Evolutionary conservation across 2,888 invertebrate species (phyloP).

Genomic region (Linnaemya tessellans): DNA sequence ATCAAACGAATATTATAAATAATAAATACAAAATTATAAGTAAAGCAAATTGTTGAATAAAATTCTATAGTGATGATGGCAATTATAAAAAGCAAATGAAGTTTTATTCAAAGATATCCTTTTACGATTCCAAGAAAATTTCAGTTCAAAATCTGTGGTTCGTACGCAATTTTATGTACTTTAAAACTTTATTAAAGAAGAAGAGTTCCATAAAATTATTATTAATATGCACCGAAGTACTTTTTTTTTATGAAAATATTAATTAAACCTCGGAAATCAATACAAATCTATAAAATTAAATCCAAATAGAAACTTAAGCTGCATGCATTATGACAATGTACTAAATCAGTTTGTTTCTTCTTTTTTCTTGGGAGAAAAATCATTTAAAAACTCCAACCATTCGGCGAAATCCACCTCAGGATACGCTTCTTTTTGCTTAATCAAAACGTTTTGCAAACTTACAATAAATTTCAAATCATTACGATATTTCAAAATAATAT

Average conservation of each 20-base stretch:
- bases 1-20: slow-evolving; percentile 73
- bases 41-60: slow-evolving; percentile 67
- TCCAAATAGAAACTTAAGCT: background rate
- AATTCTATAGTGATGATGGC: slow-evolving; percentile 68
- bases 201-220: background rate
- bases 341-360: slow-evolving; percentile 42
- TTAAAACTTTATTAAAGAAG: background rate
- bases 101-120: slow-evolving; percentile 2
- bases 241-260: background rate
- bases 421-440: slow-evolving; percentile 71
- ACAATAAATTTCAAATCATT: slow-evolving; percentile 76
- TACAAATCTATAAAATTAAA: background rate
- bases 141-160: background rate
- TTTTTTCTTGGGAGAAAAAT: slow-evolving; percentile 64
- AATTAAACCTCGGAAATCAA: background rate
- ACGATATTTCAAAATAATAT: slow-evolving; percentile 74
- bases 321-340: background rate
- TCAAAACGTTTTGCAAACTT: slow-evolving; percentile 74
- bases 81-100: slow-evolving; percentile 68
- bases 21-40: slow-evolving; percentile 53
- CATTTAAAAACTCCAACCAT: slow-evolving; percentile 73
- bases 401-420: slow-evolving; percentile 73
- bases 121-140: background rate
- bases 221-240: background rate
- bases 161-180: background rate